Conservation (phyloP, 2,113 vertebrate species). For the Solea senegalensis region DNA sequence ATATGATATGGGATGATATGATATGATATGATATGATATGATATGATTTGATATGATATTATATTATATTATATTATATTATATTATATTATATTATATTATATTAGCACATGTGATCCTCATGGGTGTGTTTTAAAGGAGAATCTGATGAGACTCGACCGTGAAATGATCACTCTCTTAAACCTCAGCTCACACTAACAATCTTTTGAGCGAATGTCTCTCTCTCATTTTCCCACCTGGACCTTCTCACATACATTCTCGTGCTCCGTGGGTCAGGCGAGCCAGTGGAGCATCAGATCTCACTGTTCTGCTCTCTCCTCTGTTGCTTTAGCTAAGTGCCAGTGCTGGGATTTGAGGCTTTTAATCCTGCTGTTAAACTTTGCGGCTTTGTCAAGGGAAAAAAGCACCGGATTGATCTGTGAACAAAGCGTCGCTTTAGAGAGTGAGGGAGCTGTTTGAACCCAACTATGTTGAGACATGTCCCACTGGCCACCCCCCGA, state of each 20-base stretch:
- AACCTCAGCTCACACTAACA: background rate
- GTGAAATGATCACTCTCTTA: conserved; percentile 2
- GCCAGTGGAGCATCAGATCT: conserved; percentile 55
- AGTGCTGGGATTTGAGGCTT: conserved; percentile 79
- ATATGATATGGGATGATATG: too few species aligned
- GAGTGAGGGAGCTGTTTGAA: conserved; percentile 83
- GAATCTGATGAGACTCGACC: background rate
- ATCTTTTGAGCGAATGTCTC: conserved; percentile 14
- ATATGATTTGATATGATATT: too few species aligned
- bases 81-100: too few species aligned
- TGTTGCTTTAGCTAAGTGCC: conserved; percentile 82
- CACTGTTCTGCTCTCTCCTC: conserved; percentile 60
- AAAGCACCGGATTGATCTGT: conserved; percentile 80
- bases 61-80: too few species aligned
- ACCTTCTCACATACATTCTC: conserved; percentile 11
- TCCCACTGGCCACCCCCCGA: conserved; percentile 77
- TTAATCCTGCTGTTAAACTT: conserved; percentile 85
- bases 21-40: too few species aligned
- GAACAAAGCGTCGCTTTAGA: conserved; percentile 85
- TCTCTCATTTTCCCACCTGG: conserved; percentile 42
- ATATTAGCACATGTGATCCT: too few species aligned
- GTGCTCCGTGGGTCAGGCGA: conserved; percentile 44
- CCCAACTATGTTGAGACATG: conserved; percentile 82
- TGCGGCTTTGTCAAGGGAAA: conserved; percentile 77
- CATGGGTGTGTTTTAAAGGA: background rate